These are phyloP conservation scores for Polydrusus pterygomalis DNA, from an alignment of 2,888 invertebrate species.

Conservation along the genomic window DNA sequence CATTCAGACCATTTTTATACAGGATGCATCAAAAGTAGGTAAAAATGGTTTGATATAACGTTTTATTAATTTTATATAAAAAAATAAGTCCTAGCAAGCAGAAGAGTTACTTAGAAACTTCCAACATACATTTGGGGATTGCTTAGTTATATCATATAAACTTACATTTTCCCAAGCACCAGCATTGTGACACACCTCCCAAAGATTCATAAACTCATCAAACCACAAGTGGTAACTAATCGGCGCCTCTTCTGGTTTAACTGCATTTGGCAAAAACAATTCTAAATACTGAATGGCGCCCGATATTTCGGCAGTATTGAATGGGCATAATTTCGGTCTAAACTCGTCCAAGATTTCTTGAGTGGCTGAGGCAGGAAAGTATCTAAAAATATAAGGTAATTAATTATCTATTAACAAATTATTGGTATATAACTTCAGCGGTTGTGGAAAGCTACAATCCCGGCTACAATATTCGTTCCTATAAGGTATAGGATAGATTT, in stretches of 20 bases:
- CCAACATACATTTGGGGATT: too few relatives aligned
- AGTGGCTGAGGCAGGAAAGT: slow-evolving; percentile 80
- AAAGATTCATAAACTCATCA: slow-evolving; percentile 84
- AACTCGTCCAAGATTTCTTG: slow-evolving; percentile 90
- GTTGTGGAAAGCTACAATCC: too few relatives aligned
- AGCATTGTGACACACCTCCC: slow-evolving; percentile 85
- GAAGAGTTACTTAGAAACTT: too few relatives aligned
- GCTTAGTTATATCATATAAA: slow-evolving; percentile 9
- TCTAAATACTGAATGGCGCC: slow-evolving; percentile 77
- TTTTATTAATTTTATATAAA: too few relatives aligned
- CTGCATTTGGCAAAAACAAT: slow-evolving; percentile 85
- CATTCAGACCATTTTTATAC: too few relatives aligned
- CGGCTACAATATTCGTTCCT: too few relatives aligned
- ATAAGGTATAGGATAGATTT: too few relatives aligned
- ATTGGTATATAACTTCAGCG: too few relatives aligned
- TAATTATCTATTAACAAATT: too few relatives aligned
- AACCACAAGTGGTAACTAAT: slow-evolving; percentile 87
- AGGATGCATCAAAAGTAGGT: too few relatives aligned
- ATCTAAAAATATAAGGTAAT: neutral
- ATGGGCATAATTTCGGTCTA: slow-evolving; percentile 86
- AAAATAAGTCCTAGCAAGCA: too few relatives aligned
- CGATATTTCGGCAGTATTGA: slow-evolving; percentile 75
- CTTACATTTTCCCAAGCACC: slow-evolving; percentile 80
- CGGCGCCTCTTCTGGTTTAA: slow-evolving; percentile 77
- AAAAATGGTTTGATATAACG: too few relatives aligned